Base-by-base conservation (phyloP, 2,888 invertebrate species). In the Eueremaeus valkanovi region DNA sequence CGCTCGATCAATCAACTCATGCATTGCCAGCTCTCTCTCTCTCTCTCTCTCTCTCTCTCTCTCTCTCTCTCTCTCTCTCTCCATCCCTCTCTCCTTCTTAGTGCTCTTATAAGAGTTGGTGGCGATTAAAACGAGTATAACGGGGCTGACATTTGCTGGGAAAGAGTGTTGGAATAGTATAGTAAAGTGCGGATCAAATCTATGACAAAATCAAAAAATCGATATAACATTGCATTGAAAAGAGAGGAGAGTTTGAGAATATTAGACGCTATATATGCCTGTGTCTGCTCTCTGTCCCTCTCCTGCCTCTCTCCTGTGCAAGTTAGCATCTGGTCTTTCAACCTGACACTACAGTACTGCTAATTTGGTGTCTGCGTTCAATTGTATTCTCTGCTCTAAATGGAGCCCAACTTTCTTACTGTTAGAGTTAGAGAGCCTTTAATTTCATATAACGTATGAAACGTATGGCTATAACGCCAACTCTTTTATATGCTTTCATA, bases 281-380 rank as follows among this genome's bases (percentile, higher is more conserved):
- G 51, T 21, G 3, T 51, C 13, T 49, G 11, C 45, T 49, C 45
- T 49, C 45, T 18, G 3, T 49, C 45, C 16, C 45, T 49, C 45
- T 49, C 51, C 21, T 3, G 42, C 42, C 51, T 51, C n/a, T n/a
- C 51, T 8, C n/a, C n/a, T 6, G 6, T 61, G 61, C 29, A 61
- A 31, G 61, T 61, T 61, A 61, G 61, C 61, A 61, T 61, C 61
- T 61, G 61, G 61, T 61, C 61, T 61, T 61, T 61, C 61, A 61
- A 31, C 61, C 61, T 61, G 31, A 61, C 61, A 61, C 61, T 61
- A 61, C 61, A 61, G 16, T 61, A 29, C 61, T 61, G 61, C 61
- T 61, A 61, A 61, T 61, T 61, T 61, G 61, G 61, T 61, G 61
- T 61, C 61, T 61, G 16, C 61, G 13, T 61, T 61, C 61, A 31